Evolutionary conservation across 2,888 invertebrate species (phyloP).

Genomic region (Hipparchia semele): DNA sequence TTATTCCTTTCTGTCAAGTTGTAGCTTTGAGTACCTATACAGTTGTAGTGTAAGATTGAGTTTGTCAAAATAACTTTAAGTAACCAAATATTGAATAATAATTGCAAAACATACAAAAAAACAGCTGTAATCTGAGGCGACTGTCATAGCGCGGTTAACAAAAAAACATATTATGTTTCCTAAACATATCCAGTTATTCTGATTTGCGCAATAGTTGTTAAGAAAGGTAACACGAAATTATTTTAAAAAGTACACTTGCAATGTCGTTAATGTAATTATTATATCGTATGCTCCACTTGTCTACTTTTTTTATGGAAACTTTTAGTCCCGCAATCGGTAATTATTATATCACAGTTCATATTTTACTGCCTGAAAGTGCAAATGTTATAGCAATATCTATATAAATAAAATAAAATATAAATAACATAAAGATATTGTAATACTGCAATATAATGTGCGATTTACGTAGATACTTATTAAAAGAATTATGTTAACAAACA

Average conservation of each 20-base stretch:
- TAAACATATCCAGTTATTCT: constrained; percentile 33
- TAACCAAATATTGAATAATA: constrained; percentile 25
- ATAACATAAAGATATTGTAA: too few relatives aligned
- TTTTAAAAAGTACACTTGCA: constrained; percentile 18
- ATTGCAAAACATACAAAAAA: constrained; percentile 26
- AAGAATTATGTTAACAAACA: neutral
- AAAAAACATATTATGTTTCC: constrained; percentile 32
- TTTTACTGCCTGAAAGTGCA: too few relatives aligned
- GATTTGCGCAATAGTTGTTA: constrained; percentile 30
- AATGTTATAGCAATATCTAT: too few relatives aligned
- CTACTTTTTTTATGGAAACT: neutral
- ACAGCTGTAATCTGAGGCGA: constrained; percentile 25
- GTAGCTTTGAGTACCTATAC: too few relatives aligned
- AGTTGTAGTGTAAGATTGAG: too few relatives aligned
- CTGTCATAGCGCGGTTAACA: constrained; percentile 15
- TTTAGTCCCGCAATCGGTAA: neutral
- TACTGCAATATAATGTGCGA: neutral
- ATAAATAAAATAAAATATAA: too few relatives aligned
- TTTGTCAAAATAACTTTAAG: neutral
- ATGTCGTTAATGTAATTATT: constrained; percentile 21
- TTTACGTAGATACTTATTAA: neutral
- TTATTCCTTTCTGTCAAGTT: too few relatives aligned
- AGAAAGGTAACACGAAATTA: constrained; percentile 23
- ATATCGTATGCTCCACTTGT: constrained; percentile 24
- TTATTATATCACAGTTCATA: too few relatives aligned